Evolutionary conservation across 1,140 invertebrate species (phyloP), one percentile per base, ranked within the genome.

Genomic region (Drosophila murphyi): DNA sequence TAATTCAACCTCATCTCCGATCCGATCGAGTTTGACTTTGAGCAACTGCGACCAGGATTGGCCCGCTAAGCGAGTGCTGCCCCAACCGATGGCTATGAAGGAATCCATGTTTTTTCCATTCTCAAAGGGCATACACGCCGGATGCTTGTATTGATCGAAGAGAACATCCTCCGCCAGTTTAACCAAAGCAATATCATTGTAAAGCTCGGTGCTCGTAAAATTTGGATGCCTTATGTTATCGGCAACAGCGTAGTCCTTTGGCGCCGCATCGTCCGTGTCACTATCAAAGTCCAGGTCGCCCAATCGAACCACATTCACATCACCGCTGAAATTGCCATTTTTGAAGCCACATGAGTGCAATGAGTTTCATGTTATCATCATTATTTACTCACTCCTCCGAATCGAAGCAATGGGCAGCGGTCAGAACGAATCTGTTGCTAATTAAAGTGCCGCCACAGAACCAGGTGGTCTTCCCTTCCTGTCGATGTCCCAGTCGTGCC

Each of bases 11-110:
- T 73, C 39, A 43, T 75, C 60, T 34, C 63, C 57, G 47, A 92
- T 88, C 0, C 82, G 74, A 29, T 92, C 74, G 35, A 94, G 72
- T 10, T 92, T 92, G 0, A 95, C 94, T 85, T 95, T 95, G 0
- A 93, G 72, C 12, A 95, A 80, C 67, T 93, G 76, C 4, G 93
- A 59, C 0, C 82, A 79, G 2, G 71, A 76, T 47, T 60, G 73
- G 0, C 59, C 64, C 0, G 74, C 82, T 4, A 85, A 61, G 3
- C 52, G 59, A 0, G 37, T 78, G 62, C 76, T 85, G 5, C 90
- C 90, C 90, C 90, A 91, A 2, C 90, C 90, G 0, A 91, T 74
- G 3, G 90, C 90, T 31, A 91, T 82, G 7, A 74, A 88, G 5
- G 74, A 62, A 20, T 72, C 28, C 35, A 64, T 5, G 1, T 35